Evolutionary conservation across 2,113 vertebrate species (phyloP).

Genomic region (Peromyscus polionotus): DNA sequence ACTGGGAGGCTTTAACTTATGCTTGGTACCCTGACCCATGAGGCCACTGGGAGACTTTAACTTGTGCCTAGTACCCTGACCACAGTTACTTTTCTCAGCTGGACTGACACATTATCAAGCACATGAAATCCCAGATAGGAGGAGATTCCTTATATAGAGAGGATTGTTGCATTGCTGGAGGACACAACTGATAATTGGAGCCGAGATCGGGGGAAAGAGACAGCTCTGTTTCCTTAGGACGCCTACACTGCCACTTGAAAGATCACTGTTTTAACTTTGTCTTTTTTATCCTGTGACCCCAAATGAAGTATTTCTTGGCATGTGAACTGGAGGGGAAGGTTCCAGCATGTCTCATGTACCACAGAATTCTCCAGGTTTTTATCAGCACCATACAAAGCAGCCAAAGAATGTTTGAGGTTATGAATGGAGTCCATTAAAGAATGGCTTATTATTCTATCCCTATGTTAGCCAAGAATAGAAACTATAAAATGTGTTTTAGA

Average conservation of each 20-base stretch:
- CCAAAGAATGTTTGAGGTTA: constrained; percentile 78
- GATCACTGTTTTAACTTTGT: constrained; percentile 64
- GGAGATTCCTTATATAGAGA: neutral
- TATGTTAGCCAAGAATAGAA: constrained; percentile 62
- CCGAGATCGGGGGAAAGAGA: constrained; percentile 10
- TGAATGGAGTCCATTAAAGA: constrained; percentile 77
- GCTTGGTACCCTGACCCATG: neutral
- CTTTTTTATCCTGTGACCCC: constrained; percentile 67
- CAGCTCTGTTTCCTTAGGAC: constrained; percentile 36
- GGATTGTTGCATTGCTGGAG: neutral
- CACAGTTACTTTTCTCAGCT: constrained; percentile 25
- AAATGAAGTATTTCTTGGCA: constrained; percentile 78
- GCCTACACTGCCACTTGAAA: neutral
- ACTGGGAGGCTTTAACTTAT: constrained; percentile 7
- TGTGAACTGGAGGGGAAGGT: constrained; percentile 68
- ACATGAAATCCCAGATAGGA: neutral
- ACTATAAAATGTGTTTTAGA: constrained; percentile 57
- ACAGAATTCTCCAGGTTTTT: constrained; percentile 72
- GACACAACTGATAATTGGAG: neutral
- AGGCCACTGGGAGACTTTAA: neutral
- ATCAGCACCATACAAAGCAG: constrained; percentile 77
- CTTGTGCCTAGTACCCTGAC: neutral
- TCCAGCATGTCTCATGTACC: constrained; percentile 72
- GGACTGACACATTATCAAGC: neutral
- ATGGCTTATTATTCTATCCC: constrained; percentile 74